A percentile compares a stretch with the other conserved stretches of the same genome.
Evolutionary conservation across 1,140 invertebrate genomes (phyloP).

Genomic region (Drosophila triauraria): DNA sequence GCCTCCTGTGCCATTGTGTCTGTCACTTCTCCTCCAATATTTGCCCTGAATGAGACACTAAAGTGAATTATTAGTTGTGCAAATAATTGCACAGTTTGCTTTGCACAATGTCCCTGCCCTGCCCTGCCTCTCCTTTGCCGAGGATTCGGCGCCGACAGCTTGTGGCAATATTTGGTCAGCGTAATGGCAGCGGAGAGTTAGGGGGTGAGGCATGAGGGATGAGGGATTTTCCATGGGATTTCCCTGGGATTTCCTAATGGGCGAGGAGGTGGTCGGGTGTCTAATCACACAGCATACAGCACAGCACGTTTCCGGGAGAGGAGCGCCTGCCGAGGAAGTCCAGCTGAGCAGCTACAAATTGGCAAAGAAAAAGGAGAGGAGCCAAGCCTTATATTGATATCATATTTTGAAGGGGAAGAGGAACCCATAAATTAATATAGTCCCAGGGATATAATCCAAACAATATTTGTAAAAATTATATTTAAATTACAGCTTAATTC

Average conservation of each 20-base stretch:
- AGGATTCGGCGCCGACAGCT: constrained; percentile 47
- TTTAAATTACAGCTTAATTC: too few relatives aligned
- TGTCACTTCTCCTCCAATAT: constrained; percentile 51
- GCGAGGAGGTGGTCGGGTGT: background rate
- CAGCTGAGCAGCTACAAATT: background rate
- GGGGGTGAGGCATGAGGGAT: too few relatives aligned
- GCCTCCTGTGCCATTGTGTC: background rate
- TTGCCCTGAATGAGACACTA: constrained; percentile 72
- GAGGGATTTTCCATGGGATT: constrained; percentile 2
- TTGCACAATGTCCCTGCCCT: constrained; percentile 21
- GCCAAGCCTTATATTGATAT: background rate
- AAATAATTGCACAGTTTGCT: constrained; percentile 77
- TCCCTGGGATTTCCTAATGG: background rate
- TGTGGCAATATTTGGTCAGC: constrained; percentile 70
- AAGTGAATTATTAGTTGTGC: constrained; percentile 82
- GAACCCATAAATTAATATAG: too few relatives aligned
- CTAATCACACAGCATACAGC: constrained; percentile 2
- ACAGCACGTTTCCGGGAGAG: background rate
- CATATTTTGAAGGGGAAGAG: background rate
- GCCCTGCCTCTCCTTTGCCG: background rate
- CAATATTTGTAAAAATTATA: too few relatives aligned
- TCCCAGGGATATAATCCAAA: too few relatives aligned
- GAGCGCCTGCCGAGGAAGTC: background rate
- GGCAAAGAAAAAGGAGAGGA: background rate
- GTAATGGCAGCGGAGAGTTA: constrained; percentile 24